Base-by-base conservation (phyloP, 2,113 vertebrate genomes). In the Bambusicola thoracicus region DNA sequence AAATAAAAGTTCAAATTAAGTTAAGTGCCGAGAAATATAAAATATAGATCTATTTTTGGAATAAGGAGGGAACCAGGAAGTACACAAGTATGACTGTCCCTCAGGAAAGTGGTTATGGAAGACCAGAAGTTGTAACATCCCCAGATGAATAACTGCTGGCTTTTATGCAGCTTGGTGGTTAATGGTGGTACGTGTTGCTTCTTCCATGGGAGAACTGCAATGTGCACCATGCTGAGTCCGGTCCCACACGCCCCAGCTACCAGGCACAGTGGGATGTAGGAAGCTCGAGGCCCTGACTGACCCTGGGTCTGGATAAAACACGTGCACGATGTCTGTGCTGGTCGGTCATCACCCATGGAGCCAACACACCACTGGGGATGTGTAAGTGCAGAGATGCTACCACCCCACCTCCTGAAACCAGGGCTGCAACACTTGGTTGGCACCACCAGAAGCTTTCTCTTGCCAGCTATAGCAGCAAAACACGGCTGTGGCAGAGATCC, bases 1-100 rank as follows among this genome's bases (percentile, higher is more conserved):
- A 96, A 95, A 95, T 87, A 95, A 90, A 95, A 94, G 93, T 95
- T 95, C 96, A 97, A 82, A 82, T 92, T 72, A 88, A 87, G 59
- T 61, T 58, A 81, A 93, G 66, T 62, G 73, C 93, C 66, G 62
- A 95, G 53, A 32, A 94, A 94, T 81, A 89, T 40, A 90, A 95
- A 95, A 88, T 92, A 93, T 10, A 84, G 77, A 75, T 86, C 93
- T 91, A 93, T 89, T 80, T 94, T 73, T 79, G 72, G 96, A 95
- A 68, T 62, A 81, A 81, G 56, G 32, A 21, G 38, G 82, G 85
- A 66, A n/a, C 78, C 81, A 92, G 75, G 82, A 67, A 88, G 40
- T 11, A 83, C 53, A 67, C 43, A 82, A 68, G 85, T 41, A 44
- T 34, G 61, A 49, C 68, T 67, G 41, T 51, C 40, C 43, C 79